A percentile compares a stretch with the other conserved stretches of the same genome.
These are phyloP conservation scores for Phylloscopus trochiloides DNA, from an alignment of 2,113 vertebrate species.

Conservation along the genomic window DNA sequence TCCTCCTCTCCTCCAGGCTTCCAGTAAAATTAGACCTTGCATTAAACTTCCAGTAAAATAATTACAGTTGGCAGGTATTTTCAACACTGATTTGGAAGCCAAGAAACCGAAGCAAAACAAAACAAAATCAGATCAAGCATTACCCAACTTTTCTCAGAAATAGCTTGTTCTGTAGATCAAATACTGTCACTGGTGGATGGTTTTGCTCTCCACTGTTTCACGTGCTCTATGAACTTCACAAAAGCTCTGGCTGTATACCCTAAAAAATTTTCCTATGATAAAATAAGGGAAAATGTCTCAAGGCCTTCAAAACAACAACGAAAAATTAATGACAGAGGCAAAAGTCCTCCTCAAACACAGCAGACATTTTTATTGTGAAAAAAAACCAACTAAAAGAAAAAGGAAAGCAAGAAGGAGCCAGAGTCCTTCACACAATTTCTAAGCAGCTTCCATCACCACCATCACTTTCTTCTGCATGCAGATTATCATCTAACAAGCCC, in stretches of 20 bases:
- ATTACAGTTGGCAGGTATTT: slow-evolving; percentile 38
- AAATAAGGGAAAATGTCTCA: not conserved
- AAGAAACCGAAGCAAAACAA: slow-evolving; percentile 18
- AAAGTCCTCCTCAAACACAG: not conserved
- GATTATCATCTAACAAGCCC: not conserved
- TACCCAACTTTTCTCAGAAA: slow-evolving; percentile 19
- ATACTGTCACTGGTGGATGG: not conserved
- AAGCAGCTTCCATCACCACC: not conserved
- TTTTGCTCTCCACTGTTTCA: not conserved
- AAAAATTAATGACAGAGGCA: not conserved
- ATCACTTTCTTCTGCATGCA: not conserved
- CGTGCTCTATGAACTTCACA: accelerated
- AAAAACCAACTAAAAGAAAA: not conserved
- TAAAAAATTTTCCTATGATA: not conserved
- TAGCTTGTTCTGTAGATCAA: not conserved
- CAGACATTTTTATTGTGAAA: not conserved
- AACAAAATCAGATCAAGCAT: slow-evolving; percentile 3
- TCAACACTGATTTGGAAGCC: slow-evolving; percentile 33
- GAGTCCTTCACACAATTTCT: not conserved
- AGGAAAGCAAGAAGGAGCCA: not conserved
- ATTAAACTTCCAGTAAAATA: slow-evolving; percentile 51
- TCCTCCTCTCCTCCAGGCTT: slow-evolving; percentile 16
- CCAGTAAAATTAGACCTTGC: slow-evolving; percentile 32
- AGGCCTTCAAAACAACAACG: not conserved
- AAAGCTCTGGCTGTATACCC: not conserved